phyloP scores from a whole-genome alignment of 2,888 invertebrate genomes.

The Tortrix viridana region DNA sequence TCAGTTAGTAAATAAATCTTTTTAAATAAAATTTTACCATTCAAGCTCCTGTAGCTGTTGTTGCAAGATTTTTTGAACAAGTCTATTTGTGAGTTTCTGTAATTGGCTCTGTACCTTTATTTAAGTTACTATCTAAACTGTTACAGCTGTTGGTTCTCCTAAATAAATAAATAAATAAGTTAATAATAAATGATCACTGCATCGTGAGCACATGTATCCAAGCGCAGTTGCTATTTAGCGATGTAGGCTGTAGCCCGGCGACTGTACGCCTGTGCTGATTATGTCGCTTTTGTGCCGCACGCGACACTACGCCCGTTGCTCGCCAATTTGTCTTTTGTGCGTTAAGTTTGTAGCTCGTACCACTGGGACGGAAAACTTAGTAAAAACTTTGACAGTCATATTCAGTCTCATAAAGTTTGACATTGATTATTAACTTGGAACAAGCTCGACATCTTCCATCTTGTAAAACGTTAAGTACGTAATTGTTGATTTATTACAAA shows the following conservation, averaged over 20 bases:
- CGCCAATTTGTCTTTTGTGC: constrained; percentile 20
- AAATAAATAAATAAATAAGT: neutral
- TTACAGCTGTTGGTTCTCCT: too few relatives aligned
- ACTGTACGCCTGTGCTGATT: constrained; percentile 15
- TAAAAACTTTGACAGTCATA: neutral
- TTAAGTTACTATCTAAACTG: too few relatives aligned
- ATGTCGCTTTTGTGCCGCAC: constrained; percentile 19
- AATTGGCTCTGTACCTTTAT: too few relatives aligned
- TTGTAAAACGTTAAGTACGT: too few relatives aligned
- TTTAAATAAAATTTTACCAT: too few relatives aligned
- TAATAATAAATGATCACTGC: neutral
- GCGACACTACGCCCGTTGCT: constrained; percentile 8
- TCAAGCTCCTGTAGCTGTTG: too few relatives aligned
- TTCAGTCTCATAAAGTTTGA: neutral
- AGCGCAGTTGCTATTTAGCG: constrained; percentile 26
- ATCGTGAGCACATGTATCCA: constrained; percentile 6
- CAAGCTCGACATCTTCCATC: too few relatives aligned
- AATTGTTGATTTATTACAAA: too few relatives aligned
- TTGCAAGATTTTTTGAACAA: too few relatives aligned
- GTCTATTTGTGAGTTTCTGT: too few relatives aligned
- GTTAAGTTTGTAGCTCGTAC: constrained; percentile 4
- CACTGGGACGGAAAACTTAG: constrained; percentile 3
- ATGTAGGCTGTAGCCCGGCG: constrained; percentile 14
- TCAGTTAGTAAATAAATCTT: too few relatives aligned
- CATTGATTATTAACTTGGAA: neutral